Percentiles rank a stretch among this genome's conserved stretches.
phyloP scores from a whole-genome alignment of 1,140 invertebrate species.

The Lycorma delicatula region DNA sequence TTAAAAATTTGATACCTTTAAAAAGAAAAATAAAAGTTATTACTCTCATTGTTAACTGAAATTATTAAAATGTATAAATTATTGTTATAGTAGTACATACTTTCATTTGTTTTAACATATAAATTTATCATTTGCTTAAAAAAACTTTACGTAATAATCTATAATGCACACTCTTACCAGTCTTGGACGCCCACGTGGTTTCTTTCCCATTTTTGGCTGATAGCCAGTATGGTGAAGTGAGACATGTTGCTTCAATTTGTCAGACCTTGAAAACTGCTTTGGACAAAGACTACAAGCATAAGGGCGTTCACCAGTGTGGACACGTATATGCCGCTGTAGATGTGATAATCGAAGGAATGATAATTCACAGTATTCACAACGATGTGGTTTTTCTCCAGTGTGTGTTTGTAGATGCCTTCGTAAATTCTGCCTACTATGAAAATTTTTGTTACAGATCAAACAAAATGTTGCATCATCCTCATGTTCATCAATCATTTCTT shows the following conservation, averaged over 20 bases:
- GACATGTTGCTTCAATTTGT: slow-evolving; percentile 31
- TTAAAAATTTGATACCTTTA: too few species aligned
- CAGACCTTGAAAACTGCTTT: slow-evolving; percentile 30
- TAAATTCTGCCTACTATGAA: slow-evolving; percentile 27
- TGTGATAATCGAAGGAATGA: slow-evolving; percentile 39
- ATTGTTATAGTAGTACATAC: too few species aligned
- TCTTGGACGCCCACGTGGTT: slow-evolving; percentile 25
- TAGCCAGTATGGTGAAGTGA: slow-evolving; percentile 25
- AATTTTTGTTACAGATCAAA: slow-evolving; percentile 25
- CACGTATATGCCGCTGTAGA: slow-evolving; percentile 39
- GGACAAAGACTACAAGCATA: slow-evolving; percentile 30
- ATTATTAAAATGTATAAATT: too few species aligned
- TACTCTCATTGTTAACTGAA: too few species aligned
- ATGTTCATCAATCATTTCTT: neutral
- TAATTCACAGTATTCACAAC: slow-evolving; percentile 39
- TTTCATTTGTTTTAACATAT: too few species aligned
- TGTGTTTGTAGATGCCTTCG: slow-evolving; percentile 36
- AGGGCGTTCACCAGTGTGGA: slow-evolving; percentile 39
- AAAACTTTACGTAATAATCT: too few species aligned
- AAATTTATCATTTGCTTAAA: too few species aligned
- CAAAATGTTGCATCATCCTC: slow-evolving; percentile 20
- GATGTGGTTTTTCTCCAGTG: slow-evolving; percentile 36
- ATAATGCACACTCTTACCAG: too few species aligned
- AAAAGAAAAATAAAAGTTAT: too few species aligned
- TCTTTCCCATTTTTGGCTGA: slow-evolving; percentile 7